Evolutionary conservation across 1,140 invertebrate genomes (phyloP).

Genomic region (Thaumetopoea pityocampa): DNA sequence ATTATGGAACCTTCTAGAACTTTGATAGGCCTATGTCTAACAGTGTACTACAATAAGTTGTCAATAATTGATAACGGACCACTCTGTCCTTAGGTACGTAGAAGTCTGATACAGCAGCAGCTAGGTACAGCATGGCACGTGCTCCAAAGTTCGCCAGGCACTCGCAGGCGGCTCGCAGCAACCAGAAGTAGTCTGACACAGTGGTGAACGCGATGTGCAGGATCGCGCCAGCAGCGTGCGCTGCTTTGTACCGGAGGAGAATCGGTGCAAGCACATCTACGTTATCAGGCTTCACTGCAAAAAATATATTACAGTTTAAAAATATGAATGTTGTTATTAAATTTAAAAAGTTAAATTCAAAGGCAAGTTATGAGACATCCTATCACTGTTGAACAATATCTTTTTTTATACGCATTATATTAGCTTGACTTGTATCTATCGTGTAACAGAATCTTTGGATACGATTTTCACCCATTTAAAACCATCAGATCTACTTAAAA

Average conservation of each 20-base stretch:
- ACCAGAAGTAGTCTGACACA: constrained; percentile 95
- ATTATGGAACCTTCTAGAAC: too few relatives aligned
- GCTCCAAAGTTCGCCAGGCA: constrained; percentile 81
- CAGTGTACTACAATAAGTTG: too few relatives aligned
- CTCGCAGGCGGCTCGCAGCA: constrained; percentile 88
- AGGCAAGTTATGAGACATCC: too few relatives aligned
- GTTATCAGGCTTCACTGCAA: constrained; percentile 81
- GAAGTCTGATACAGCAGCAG: constrained; percentile 99
- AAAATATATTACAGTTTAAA: background rate
- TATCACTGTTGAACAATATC: too few relatives aligned
- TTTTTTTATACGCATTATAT: too few relatives aligned
- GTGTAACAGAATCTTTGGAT: too few relatives aligned
- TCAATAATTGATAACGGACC: constrained; percentile 76
- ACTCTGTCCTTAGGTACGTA: constrained; percentile 95
- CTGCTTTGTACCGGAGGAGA: constrained; percentile 83
- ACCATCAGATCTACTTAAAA: too few relatives aligned
- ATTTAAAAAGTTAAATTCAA: too few relatives aligned
- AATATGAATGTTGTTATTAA: background rate
- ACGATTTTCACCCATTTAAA: too few relatives aligned
- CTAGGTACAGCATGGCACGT: constrained; percentile 91
- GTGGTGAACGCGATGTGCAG: constrained; percentile 88
- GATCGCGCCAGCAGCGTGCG: constrained; percentile 80
- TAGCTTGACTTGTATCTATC: too few relatives aligned
- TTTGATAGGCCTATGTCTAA: too few relatives aligned
- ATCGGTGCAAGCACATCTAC: constrained; percentile 82